phyloP scores from a whole-genome alignment of 2,797 vertebrate species.

The Peromyscus attwateri region DNA sequence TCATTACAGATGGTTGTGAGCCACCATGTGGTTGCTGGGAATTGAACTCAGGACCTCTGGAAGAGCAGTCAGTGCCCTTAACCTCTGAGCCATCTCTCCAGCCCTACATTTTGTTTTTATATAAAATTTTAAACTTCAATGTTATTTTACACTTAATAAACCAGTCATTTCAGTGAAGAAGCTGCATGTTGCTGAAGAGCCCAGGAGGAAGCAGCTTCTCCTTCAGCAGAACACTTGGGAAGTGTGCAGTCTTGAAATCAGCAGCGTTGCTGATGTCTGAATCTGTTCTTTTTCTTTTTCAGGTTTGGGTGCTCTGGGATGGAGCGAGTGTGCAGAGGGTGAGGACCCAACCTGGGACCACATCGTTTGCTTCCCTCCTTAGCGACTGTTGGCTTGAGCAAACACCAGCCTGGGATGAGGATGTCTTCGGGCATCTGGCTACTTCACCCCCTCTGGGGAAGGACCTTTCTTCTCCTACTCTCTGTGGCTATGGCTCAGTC shows the following conservation, averaged over 20 bases:
- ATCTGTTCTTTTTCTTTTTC: constrained; percentile 70
- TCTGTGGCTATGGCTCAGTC: constrained; percentile 86
- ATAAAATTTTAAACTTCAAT: neutral
- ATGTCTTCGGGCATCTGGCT: constrained; percentile 86
- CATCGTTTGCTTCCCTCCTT: constrained; percentile 59
- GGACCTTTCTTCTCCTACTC: constrained; percentile 92
- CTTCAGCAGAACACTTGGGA: neutral
- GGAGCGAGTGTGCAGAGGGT: constrained; percentile 86
- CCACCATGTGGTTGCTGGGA: no score
- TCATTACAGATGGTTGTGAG: no score
- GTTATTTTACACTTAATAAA: constrained; percentile 4
- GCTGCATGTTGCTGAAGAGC: neutral
- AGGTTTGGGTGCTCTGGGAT: constrained; percentile 86
- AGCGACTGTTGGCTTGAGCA: constrained; percentile 57
- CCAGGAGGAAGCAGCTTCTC: neutral
- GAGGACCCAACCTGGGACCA: constrained; percentile 70
- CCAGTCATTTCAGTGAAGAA: neutral
- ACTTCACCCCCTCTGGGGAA: constrained; percentile 87
- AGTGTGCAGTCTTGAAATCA: neutral
- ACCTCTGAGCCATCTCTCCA: no score
- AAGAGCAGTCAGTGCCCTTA: no score
- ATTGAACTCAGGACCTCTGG: no score
- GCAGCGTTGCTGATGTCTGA: constrained; percentile 30
- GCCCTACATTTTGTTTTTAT: constrained; percentile 29
- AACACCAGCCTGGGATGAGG: constrained; percentile 62